These are phyloP conservation scores for Cheilosia scutellata DNA, from an alignment of 2,888 invertebrate genomes.

Conservation along the genomic window DNA sequence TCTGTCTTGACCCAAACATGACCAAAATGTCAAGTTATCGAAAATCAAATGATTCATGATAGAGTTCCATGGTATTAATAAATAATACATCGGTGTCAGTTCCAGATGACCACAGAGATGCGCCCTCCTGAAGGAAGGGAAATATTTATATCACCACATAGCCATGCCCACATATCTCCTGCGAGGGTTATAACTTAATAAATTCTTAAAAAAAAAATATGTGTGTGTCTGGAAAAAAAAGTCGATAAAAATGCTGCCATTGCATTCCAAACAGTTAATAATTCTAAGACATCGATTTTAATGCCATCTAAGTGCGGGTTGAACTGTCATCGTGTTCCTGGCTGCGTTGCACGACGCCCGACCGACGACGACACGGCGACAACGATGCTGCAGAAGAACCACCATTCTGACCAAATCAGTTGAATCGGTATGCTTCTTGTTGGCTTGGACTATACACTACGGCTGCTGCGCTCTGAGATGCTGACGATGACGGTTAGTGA, in stretches of 20 bases:
- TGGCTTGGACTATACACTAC: conserved; percentile 14
- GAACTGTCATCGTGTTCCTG: conserved; percentile 63
- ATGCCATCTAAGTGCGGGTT: conserved; percentile 70
- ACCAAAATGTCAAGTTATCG: conserved; percentile 60
- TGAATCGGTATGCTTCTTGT: conserved; percentile 68
- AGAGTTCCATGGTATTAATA: conserved; percentile 50
- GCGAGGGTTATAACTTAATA: conserved; percentile 69
- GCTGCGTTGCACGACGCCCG: not conserved
- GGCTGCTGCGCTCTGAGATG: conserved; percentile 18
- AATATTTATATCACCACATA: not conserved
- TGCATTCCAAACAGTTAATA: conserved; percentile 71
- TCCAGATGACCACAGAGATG: conserved; percentile 56
- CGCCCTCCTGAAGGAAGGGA: conserved; percentile 19
- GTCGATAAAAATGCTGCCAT: conserved; percentile 39
- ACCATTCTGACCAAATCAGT: conserved; percentile 69
- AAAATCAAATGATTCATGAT: conserved; percentile 67
- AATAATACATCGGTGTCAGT: conserved; percentile 31
- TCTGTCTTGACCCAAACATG: conserved; percentile 49
- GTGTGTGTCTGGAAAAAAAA: not conserved
- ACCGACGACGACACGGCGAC: not conserved
- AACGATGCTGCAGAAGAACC: conserved; percentile 34
- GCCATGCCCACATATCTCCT: conserved; percentile 45
- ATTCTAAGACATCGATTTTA: conserved; percentile 69
- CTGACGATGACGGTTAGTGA: conserved; percentile 59
- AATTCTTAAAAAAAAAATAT: conserved; percentile 44